These are phyloP conservation scores for Orthosia cruda DNA, from an alignment of 2,888 invertebrate species.

Conservation along the genomic window DNA sequence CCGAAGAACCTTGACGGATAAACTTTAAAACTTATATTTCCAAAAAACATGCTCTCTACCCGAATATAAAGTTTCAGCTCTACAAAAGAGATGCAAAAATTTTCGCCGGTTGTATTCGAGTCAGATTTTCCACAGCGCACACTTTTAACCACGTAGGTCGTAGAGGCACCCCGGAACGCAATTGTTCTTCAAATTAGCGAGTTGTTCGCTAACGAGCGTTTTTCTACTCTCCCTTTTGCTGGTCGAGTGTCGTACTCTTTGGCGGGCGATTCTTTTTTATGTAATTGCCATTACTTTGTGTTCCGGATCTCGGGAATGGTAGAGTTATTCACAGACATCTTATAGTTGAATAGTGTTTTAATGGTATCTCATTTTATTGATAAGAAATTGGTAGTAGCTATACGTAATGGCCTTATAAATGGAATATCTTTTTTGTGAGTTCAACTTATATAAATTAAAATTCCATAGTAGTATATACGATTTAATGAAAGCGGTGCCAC, in stretches of 20 bases:
- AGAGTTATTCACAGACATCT: slow-evolving; percentile 1
- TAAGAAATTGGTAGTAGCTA: background rate
- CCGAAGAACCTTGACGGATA: background rate
- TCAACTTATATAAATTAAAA: background rate
- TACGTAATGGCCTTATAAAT: too few species aligned
- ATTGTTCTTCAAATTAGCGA: slow-evolving; percentile 75
- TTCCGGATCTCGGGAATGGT: slow-evolving; percentile 11
- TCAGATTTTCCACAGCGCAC: slow-evolving; percentile 56
- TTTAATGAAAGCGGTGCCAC: too few species aligned
- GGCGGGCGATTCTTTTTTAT: slow-evolving; percentile 47
- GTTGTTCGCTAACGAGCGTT: slow-evolving; percentile 75
- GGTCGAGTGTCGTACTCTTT: slow-evolving; percentile 58
- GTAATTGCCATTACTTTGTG: slow-evolving; percentile 58
- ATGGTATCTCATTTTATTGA: background rate
- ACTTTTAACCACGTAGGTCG: slow-evolving; percentile 58
- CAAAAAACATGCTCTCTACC: background rate
- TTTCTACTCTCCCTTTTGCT: slow-evolving; percentile 68
- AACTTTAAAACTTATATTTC: background rate
- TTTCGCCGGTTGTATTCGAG: slow-evolving; percentile 6
- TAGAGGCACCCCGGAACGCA: slow-evolving; percentile 55
- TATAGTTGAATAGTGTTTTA: background rate
- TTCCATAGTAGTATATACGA: background rate
- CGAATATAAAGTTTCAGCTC: slow-evolving; percentile 8
- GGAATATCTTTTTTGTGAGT: too few species aligned
- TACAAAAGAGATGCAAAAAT: background rate